These are phyloP conservation scores for Salticus scenicus DNA, from an alignment of 2,888 invertebrate genomes.

Conservation along the genomic window DNA sequence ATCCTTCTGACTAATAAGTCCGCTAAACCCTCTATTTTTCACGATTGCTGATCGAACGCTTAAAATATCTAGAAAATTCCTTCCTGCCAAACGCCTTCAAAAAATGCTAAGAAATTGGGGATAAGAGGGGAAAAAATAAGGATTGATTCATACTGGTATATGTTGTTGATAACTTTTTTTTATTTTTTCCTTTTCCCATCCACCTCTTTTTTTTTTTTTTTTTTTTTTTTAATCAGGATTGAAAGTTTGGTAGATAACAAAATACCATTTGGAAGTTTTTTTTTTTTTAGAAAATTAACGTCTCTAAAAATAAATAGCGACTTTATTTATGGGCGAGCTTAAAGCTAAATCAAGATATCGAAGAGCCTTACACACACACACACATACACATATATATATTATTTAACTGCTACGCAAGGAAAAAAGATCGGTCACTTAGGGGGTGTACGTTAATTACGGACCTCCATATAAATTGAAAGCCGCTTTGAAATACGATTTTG, in stretches of 20 bases:
- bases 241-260: slow-evolving; percentile 67
- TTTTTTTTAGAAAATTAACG: slow-evolving; percentile 44
- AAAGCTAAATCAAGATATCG: slow-evolving; percentile 64
- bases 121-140: slow-evolving; percentile 16
- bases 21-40: slow-evolving; percentile 67
- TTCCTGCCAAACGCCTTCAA: slow-evolving; percentile 6
- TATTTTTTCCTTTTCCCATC: background rate
- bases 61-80: slow-evolving; percentile 57
- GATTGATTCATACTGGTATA: slow-evolving; percentile 61
- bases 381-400: background rate
- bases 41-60: slow-evolving; percentile 63
- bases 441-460: slow-evolving; percentile 47
- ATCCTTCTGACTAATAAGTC: slow-evolving; percentile 68
- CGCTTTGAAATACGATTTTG: slow-evolving; percentile 47
- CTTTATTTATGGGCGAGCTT: slow-evolving; percentile 63
- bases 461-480: slow-evolving; percentile 3
- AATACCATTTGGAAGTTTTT: slow-evolving; percentile 49
- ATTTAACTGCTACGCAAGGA: background rate
- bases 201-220: slow-evolving; percentile 33
- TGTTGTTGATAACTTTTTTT: slow-evolving; percentile 64
- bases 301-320: slow-evolving; percentile 52
- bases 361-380: slow-evolving; percentile 15
- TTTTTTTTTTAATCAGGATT: slow-evolving; percentile 49
- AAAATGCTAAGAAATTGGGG: slow-evolving; percentile 17
- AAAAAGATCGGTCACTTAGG: slow-evolving; percentile 62